Evolutionary conservation across 2,113 vertebrate species (phyloP).

Genomic region (Albula glossodonta): DNA sequence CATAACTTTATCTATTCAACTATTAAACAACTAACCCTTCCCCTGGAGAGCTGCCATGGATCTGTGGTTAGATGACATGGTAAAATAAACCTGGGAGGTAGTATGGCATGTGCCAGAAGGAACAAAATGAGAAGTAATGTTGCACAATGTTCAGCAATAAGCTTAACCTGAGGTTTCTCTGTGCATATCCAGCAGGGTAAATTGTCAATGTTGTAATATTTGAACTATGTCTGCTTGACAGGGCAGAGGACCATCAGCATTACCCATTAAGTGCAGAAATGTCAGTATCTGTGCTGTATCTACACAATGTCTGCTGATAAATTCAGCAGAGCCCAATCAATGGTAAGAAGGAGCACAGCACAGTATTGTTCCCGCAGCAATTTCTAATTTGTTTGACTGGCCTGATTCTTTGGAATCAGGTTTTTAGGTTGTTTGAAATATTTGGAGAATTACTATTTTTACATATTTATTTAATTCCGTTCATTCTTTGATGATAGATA

Average conservation of each 20-base stretch:
- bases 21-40: neutral
- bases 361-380: neutral
- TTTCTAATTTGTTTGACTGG: neutral
- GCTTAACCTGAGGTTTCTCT: neutral
- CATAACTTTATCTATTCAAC: neutral
- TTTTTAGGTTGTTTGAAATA: neutral
- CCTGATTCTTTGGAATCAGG: neutral
- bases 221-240: too few relatives aligned
- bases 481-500: neutral
- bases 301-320: neutral
- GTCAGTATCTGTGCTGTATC: neutral
- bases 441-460: neutral
- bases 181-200: neutral
- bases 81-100: neutral
- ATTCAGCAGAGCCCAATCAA: neutral
- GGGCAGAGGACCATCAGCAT: neutral
- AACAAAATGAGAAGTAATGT: neutral
- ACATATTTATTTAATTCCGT: constrained; percentile 5
- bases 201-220: neutral
- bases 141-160: neutral
- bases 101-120: neutral
- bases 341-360: neutral
- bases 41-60: neutral
- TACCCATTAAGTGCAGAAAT: neutral
- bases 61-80: neutral